Base-by-base conservation (phyloP, 2,888 invertebrate genomes). In the Panorpa germanica region DNA sequence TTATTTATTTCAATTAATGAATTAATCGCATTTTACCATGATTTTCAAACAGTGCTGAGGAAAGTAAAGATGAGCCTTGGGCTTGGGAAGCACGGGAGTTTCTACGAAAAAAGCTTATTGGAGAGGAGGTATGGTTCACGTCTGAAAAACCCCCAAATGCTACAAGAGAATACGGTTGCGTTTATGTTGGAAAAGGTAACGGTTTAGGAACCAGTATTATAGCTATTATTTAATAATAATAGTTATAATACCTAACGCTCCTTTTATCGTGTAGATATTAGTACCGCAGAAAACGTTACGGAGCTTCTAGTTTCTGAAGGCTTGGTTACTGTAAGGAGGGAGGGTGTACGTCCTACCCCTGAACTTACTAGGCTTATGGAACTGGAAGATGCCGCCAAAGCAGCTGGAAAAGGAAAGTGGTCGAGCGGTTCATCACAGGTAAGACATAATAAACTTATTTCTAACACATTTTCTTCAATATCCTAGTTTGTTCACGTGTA, bases 81-180 rank as follows among this genome's bases (percentile, higher is more conserved):
- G 95, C 93, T 0, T 98, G 95, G 93, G 95, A 96, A 49, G 85
- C 95, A 2, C 70, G 96, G 32, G 96, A 98, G 57, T 95, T 76
- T 48, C 60, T 98, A 28, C 68, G 96, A 20, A 85, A 86, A 48
- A 86, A 85, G 52, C 56, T 96, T 19, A 73, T 98, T 43, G 91
- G 91, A 3, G 78, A 85, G 50, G 80, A 85, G 43, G 83, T 98
- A 0, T 65, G 68, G 10, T 93, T 90, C 48, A 74, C 71, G 20
- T 64, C 66, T 30, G 91, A 93, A 46, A 85, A 80, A 47, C 75
- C 81, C 19, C 71, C 78, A 34, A 81, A 81, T 45, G 73, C 73
- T 4, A 67, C 65, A n/a, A 72, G 85, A 38, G 83, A 83, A 50
- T 95, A 90, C 59, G 95, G 91, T 14, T 66, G 65, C 33, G 65